Evolutionary conservation across 2,888 invertebrate species (phyloP).

Genomic region (Aleiodes alternator): DNA sequence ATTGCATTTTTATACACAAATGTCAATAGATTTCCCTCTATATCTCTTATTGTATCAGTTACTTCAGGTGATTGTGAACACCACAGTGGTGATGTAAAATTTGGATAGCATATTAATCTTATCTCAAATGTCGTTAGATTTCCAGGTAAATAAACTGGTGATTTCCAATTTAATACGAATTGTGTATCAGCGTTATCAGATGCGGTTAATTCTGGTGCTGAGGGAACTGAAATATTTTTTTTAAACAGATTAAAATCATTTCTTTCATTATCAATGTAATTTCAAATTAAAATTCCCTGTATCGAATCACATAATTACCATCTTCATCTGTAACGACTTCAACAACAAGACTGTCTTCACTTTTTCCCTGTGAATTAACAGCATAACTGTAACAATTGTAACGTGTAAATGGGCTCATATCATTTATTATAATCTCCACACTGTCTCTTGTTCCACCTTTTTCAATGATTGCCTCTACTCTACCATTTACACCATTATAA

Average conservation of each 20-base stretch:
- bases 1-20: conserved; percentile 52
- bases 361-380: conserved; percentile 58
- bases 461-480: conserved; percentile 3
- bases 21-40: conserved; percentile 47
- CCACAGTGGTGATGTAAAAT: conserved; percentile 59
- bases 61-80: conserved; percentile 52
- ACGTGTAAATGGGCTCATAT: conserved; percentile 64
- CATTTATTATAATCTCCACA: conserved; percentile 50
- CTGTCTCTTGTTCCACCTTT: conserved; percentile 43
- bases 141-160: conserved; percentile 64
- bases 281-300: too few species aligned
- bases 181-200: conserved; percentile 52
- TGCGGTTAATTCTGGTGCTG: conserved; percentile 52
- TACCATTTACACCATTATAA: conserved; percentile 52
- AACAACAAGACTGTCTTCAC: conserved; percentile 55
- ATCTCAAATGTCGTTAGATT: conserved; percentile 61
- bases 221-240: conserved; percentile 57
- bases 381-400: conserved; percentile 62
- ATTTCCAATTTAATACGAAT: conserved; percentile 61
- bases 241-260: neutral
- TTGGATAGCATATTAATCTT: conserved; percentile 57
- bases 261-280: too few species aligned
- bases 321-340: conserved; percentile 60
- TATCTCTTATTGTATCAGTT: conserved; percentile 42
- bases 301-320: conserved; percentile 55